Percentiles rank a stretch among this genome's conserved stretches.
Conservation (phyloP, 2,113 vertebrate genomes). For the Suricata suricatta region DNA sequence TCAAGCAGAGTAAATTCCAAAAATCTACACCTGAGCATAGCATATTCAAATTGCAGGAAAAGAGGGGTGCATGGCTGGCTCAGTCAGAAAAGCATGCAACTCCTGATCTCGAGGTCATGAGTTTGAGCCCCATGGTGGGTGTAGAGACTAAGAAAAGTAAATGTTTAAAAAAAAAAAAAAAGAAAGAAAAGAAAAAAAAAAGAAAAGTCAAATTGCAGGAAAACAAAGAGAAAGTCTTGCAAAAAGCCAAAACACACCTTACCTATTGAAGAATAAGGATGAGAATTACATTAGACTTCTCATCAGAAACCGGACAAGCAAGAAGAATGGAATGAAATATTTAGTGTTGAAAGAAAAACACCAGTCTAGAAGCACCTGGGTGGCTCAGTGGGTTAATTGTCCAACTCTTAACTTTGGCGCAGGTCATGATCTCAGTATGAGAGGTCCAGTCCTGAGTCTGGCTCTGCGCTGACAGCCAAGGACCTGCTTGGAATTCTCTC, state of each 20-base stretch:
- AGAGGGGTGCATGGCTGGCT: not conserved
- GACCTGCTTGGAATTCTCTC: too few species aligned
- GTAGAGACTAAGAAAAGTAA: not conserved
- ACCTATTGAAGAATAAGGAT: not conserved
- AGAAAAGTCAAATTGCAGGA: not conserved
- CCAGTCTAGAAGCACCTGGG: not conserved
- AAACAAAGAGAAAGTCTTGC: not conserved
- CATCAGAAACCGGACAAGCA: not conserved
- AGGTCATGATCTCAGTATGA: too few species aligned
- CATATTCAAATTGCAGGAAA: not conserved
- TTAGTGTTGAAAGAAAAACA: not conserved
- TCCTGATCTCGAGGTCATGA: not conserved
- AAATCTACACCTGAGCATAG: not conserved
- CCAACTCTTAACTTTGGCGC: too few species aligned
- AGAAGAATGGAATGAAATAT: not conserved
- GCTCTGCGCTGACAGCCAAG: too few species aligned
- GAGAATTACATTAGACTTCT: not conserved
- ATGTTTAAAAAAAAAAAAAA: not conserved
- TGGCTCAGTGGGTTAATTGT: too few species aligned
- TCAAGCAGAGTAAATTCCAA: not conserved
- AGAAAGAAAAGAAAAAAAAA: too few species aligned
- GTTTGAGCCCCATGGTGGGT: not conserved
- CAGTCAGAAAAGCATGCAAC: not conserved
- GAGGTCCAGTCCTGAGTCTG: too few species aligned
- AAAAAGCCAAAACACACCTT: not conserved